A percentile compares a stretch with the other conserved stretches of the same genome.
These are phyloP conservation scores for mouse (Mus musculus) DNA, from an alignment of 2,113 vertebrate genomes.

Conservation along the genomic window GRCm39 chr1:34373501-34374000, in stretches of 20 bases:
- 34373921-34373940: too few relatives aligned
- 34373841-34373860: too few relatives aligned
- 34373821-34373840: too few relatives aligned
- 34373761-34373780: too few relatives aligned
- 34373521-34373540: not conserved
- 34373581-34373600: not conserved
- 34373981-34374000: too few relatives aligned
- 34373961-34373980: too few relatives aligned
- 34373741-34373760: not conserved
- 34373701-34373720: not conserved
- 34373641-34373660: not conserved
- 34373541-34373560: not conserved
- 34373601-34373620: not conserved
- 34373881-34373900: too few relatives aligned
- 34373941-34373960: too few relatives aligned
- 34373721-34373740: not conserved
- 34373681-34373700: not conserved
- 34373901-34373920: too few relatives aligned
- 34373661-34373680: not conserved
- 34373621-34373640: not conserved
- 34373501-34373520: not conserved
- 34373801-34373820: too few relatives aligned
- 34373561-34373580: not conserved
- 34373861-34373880: too few relatives aligned
- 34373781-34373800: too few relatives aligned